These are phyloP conservation scores for Anagyrus pseudococci DNA, from an alignment of 2,888 invertebrate species.

Conservation along the genomic window DNA sequence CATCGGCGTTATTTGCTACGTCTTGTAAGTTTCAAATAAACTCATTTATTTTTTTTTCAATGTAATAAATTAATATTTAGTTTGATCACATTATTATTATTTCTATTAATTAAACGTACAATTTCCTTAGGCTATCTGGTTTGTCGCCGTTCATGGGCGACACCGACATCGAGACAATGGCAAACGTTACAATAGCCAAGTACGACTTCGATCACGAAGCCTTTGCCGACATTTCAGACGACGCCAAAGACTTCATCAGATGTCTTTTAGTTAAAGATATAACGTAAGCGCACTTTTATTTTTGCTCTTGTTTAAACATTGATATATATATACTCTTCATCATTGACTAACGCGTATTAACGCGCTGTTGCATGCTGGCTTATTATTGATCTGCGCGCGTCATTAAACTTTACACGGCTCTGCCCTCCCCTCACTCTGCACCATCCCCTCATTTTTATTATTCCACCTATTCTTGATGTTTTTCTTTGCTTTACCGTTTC, in stretches of 20 bases:
- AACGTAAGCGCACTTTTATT: constrained; percentile 70
- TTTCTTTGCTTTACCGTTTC: too few relatives aligned
- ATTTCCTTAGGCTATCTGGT: constrained; percentile 79
- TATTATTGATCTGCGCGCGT: too few relatives aligned
- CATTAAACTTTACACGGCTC: too few relatives aligned
- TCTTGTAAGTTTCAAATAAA: constrained; percentile 94
- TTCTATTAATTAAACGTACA: too few relatives aligned
- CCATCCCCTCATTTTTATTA: too few relatives aligned
- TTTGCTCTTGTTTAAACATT: neutral
- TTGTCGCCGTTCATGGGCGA: constrained; percentile 99
- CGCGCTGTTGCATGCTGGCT: too few relatives aligned
- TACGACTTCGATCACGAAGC: constrained; percentile 98
- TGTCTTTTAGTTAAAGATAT: constrained; percentile 91
- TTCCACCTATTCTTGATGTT: too few relatives aligned
- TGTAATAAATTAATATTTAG: too few relatives aligned
- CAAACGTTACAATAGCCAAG: constrained; percentile 96
- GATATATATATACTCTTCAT: neutral
- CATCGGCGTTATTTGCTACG: constrained; percentile 97
- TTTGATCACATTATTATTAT: too few relatives aligned
- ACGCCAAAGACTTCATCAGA: constrained; percentile 94
- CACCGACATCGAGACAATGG: constrained; percentile 96
- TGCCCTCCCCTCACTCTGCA: too few relatives aligned
- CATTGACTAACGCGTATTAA: too few relatives aligned
- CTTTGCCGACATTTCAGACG: constrained; percentile 91
- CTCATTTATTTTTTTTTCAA: neutral